Evolutionary conservation across 2,888 invertebrate genomes (phyloP), one percentile per base, ranked within the genome.

Genomic region (Nymphalis polychloros): DNA sequence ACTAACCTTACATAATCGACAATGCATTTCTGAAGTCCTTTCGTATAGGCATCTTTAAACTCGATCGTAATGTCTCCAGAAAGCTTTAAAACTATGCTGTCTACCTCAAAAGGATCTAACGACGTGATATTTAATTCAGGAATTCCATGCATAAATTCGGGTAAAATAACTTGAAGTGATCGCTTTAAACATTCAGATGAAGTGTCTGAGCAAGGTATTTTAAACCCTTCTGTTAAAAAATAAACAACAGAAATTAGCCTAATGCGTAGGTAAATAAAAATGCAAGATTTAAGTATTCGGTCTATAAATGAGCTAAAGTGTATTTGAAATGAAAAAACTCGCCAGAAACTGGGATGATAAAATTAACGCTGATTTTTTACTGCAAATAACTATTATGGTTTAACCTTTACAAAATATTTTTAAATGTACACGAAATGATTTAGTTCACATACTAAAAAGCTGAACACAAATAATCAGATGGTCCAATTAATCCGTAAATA

Each of bases 1-100:
- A 68, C 73, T 69, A 74, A 85, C 88, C 80, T 83, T 62, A 81
- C 83, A 67, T 77, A 81, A 74, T 85, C 84, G 27, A 87, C 81
- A 3, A 77, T 62, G 66, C 87, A 88, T n/a, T 79, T 77, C 59
- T 78, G 81, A 16, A 87, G 74, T 47, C 88, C 89, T 61, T 71
- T 81, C 2, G 81, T 78, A 7, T 74, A 67, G 0, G 85, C 88
- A 13, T 84, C 60, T 17, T 69, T 73, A 41, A 88, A 83, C 1
- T 78, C 69, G 23, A 86, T 80, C 8, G 64, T 72, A 0, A 88
- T 78, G 0, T 79, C 83, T 23, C 84, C 85, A 19, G 84, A 79
- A 27, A 89, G 70, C 4, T 73, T 73, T 13, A 88, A 65, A 47
- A 82, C 74, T 16, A 88, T 59, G 27, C 81, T 75, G 8, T 84